These are phyloP conservation scores for Spisula solida DNA, from an alignment of 2,888 invertebrate species.

Conservation along the genomic window DNA sequence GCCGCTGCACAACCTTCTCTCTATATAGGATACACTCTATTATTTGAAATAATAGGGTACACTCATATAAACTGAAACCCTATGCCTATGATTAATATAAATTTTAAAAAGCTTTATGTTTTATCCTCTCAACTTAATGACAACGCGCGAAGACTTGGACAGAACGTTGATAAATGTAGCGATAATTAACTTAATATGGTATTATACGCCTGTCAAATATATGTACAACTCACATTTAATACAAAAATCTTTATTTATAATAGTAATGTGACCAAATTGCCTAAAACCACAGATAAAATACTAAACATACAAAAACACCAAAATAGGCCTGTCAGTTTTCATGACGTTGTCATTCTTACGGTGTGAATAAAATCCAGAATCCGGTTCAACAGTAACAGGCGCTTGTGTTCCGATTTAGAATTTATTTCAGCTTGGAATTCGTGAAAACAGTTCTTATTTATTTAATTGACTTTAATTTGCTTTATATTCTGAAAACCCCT, in stretches of 20 bases:
- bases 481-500: too few species aligned
- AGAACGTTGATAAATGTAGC: not conserved
- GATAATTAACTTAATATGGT: conserved; percentile 13
- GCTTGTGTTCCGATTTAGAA: too few species aligned
- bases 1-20: too few species aligned
- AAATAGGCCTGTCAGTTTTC: not conserved
- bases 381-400: not conserved
- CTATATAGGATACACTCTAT: too few species aligned
- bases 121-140: not conserved
- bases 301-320: not conserved
- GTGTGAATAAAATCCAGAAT: not conserved
- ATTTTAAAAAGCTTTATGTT: not conserved
- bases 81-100: not conserved
- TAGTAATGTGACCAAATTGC: not conserved
- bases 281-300: conserved; percentile 12
- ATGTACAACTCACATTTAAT: not conserved
- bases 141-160: not conserved
- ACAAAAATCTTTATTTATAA: conserved; percentile 28
- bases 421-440: too few species aligned
- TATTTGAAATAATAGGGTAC: too few species aligned
- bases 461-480: too few species aligned
- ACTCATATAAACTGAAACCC: too few species aligned
- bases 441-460: too few species aligned
- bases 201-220: conserved; percentile 22
- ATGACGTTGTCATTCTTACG: not conserved